Conservation (phyloP, 2,113 vertebrate species). For the Sciurus niger region DNA sequence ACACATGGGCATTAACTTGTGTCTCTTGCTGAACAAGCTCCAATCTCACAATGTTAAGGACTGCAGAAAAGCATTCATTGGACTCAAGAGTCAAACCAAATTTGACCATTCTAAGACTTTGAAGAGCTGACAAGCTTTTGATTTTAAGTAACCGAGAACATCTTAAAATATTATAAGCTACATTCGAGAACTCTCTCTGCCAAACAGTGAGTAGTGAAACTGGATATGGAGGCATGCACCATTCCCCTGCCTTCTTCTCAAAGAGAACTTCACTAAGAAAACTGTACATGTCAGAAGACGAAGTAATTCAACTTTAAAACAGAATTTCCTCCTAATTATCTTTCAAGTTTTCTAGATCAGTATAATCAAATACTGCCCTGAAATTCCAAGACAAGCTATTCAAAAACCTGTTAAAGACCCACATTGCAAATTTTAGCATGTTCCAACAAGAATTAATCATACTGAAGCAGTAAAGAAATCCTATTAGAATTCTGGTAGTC, state of each 20-base stretch:
- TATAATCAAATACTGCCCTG: not conserved
- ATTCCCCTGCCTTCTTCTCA: not conserved
- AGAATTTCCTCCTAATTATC: slow-evolving; percentile 37
- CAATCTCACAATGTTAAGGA: not conserved
- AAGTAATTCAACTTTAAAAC: not conserved
- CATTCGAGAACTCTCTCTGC: slow-evolving; percentile 30
- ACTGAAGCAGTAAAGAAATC: not conserved
- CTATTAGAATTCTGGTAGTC: not conserved
- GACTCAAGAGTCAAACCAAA: not conserved
- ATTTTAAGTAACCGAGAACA: not conserved
- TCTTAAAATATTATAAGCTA: not conserved
- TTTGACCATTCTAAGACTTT: not conserved
- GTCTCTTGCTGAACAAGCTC: not conserved
- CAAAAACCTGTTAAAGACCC: not conserved
- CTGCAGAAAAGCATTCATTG: not conserved
- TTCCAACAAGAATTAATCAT: slow-evolving; percentile 32
- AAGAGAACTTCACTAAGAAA: not conserved
- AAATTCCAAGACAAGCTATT: not conserved
- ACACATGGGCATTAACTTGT: not conserved
- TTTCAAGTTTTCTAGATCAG: not conserved
- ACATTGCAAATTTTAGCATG: not conserved
- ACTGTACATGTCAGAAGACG: not conserved
- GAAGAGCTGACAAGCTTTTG: slow-evolving; percentile 2
- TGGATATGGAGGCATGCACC: not conserved
- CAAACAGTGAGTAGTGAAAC: not conserved